phyloP scores from a whole-genome alignment of 2,113 vertebrate genomes.

The Osmerus eperlanus region DNA sequence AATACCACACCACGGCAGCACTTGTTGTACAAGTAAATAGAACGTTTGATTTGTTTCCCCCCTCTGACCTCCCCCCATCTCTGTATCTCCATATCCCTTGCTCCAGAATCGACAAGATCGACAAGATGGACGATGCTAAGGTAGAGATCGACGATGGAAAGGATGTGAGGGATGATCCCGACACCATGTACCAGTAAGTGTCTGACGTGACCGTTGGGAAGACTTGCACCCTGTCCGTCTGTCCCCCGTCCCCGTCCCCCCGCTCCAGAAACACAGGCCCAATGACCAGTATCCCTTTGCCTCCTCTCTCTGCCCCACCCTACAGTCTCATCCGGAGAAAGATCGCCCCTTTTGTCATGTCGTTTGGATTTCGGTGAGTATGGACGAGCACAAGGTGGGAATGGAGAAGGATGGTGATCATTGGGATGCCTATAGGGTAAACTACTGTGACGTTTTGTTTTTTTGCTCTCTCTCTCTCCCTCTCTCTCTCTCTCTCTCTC shows the following conservation, averaged over 20 bases:
- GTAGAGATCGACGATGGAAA: slow-evolving; percentile 83
- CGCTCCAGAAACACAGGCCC: background rate
- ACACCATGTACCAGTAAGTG: slow-evolving; percentile 77
- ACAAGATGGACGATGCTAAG: slow-evolving; percentile 71
- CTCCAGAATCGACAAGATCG: slow-evolving; percentile 48
- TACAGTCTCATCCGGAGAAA: slow-evolving; percentile 70
- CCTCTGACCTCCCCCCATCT: background rate
- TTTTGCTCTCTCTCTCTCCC: background rate
- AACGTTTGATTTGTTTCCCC: background rate
- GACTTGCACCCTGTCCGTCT: background rate
- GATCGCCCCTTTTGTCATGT: slow-evolving; percentile 79
- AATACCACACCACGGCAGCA: too few species aligned
- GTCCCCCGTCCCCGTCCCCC: background rate
- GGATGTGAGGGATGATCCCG: slow-evolving; percentile 58
- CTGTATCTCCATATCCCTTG: background rate
- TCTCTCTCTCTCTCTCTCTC: background rate
- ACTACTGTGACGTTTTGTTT: too few species aligned
- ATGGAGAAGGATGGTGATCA: background rate
- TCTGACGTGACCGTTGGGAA: background rate
- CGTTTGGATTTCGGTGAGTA: slow-evolving; percentile 89
- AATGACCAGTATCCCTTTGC: background rate
- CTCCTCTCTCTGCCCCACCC: slow-evolving; percentile 12
- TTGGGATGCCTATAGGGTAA: background rate
- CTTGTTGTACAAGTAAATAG: too few species aligned
- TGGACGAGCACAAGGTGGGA: background rate